Evolutionary conservation across 2,113 vertebrate genomes (phyloP).

Genomic region (Hypanus sabinus): DNA sequence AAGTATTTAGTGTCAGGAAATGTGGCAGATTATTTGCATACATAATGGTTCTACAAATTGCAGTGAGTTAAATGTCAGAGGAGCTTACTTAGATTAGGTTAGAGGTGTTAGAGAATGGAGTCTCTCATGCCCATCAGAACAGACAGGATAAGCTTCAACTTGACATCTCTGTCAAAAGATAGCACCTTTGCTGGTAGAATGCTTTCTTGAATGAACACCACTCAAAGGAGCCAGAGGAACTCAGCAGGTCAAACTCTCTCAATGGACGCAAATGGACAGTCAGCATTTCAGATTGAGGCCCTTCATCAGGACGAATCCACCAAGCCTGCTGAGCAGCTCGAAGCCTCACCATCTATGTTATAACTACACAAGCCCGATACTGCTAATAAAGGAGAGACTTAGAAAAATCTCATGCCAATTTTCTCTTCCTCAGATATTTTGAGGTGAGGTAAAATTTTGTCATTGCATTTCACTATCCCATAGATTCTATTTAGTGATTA

Average conservation of each 20-base stretch:
- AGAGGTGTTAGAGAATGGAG: neutral
- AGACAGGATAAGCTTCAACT: neutral
- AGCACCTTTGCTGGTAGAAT: neutral
- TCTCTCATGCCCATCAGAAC: neutral
- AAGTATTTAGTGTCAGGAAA: neutral
- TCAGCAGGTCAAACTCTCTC: no score
- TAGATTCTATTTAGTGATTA: no score
- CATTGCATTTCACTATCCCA: no score
- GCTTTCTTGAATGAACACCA: no score
- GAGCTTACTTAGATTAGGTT: neutral
- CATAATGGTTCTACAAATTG: neutral
- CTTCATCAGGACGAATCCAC: neutral
- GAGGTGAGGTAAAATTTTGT: no score
- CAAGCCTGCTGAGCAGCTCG: neutral
- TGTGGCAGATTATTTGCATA: neutral
- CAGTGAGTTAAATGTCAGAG: neutral
- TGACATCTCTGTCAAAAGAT: neutral
- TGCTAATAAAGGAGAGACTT: neutral
- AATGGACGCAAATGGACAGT: no score
- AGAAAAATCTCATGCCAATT: neutral
- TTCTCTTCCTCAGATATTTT: neutral
- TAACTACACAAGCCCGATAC: neutral
- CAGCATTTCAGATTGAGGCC: no score
- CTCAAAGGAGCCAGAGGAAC: no score
- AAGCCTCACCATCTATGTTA: neutral